Evolutionary conservation across 2,888 invertebrate genomes (phyloP), one percentile per base, ranked within the genome.

Genomic region (Folsomia candida): DNA sequence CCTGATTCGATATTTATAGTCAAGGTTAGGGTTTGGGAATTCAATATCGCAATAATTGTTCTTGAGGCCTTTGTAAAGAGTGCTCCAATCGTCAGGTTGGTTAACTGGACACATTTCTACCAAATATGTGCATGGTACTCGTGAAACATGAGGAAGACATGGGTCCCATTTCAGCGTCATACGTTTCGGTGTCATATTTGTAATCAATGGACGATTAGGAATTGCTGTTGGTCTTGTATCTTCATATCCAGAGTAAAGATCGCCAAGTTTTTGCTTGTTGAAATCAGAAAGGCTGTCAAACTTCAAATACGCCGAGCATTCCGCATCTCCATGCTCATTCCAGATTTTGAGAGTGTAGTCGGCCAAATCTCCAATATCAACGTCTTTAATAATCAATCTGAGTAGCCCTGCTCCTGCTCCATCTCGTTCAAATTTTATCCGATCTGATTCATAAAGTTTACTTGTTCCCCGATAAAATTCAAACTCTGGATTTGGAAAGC

Each of bases 81-180:
- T 62, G 2, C 54, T 67, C 72, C 72, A 72, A 22, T 59, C 61
- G 29, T 72, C 70, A 27, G 60, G 51, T 22, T 60, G 62, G 54
- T 63, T 67, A 3, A 65, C 70, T 11, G 61, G 94, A 82, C 93
- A 90, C 90, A 94, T 93, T 86, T 99, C 98, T 78, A 96, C 89
- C 83, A 93, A 91, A 83, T 98, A 98, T 0, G 94, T 95, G 69
- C 97, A 93, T 0, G 96, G 96, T 22, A 57, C 51, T 28, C 68
- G 24, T 24, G 80, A 91, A 89, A 60, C 92, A 87, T 0, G 95
- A 92, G 24, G 91, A 91, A 97, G 90, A 22, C 94, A 94, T 0
- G 97, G 96, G 79, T 90, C 91, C 98, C 98, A 98, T 0, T 93
- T 92, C 11, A 98, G 86, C 0, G 93, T 93, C 72, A 96, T 87